Conservation (phyloP, 2,888 invertebrate species). For the Tinea trinotella region DNA sequence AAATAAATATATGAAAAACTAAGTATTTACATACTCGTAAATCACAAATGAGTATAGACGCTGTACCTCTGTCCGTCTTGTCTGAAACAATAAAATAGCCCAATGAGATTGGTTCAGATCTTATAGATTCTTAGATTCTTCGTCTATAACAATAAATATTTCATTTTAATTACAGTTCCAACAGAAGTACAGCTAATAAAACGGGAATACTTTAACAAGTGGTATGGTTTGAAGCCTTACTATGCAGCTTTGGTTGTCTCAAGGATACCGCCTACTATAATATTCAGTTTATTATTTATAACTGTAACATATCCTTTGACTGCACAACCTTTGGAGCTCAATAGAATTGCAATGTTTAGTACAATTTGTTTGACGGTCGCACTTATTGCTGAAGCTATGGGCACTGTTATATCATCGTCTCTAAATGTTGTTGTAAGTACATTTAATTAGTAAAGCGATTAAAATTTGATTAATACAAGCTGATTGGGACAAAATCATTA, state of each 20-base stretch:
- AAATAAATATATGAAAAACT: too few species aligned
- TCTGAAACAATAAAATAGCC: too few species aligned
- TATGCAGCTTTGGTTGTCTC: conserved; percentile 82
- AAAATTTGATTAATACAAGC: too few species aligned
- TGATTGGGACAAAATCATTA: too few species aligned
- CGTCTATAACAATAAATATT: too few species aligned
- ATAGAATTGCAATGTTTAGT: conserved; percentile 78
- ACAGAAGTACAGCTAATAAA: conserved; percentile 83
- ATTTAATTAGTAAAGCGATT: too few species aligned
- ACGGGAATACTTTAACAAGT: conserved; percentile 87
- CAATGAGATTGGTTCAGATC: too few species aligned
- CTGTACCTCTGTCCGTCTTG: too few species aligned
- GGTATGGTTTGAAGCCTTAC: conserved; percentile 86
- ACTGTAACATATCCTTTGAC: conserved; percentile 81
- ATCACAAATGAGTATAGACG: too few species aligned
- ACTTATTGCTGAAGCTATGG: conserved; percentile 85
- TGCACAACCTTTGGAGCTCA: conserved; percentile 81
- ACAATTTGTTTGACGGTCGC: conserved; percentile 79
- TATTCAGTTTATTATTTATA: conserved; percentile 78
- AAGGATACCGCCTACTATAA: conserved; percentile 79
- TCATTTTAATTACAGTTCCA: conserved; percentile 75
- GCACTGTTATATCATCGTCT: conserved; percentile 80
- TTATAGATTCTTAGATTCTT: too few species aligned
- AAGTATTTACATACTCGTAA: too few species aligned
- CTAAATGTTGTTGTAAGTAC: conserved; percentile 82